Conservation (phyloP, 2,113 vertebrate species). For the Tyrannus savana region DNA sequence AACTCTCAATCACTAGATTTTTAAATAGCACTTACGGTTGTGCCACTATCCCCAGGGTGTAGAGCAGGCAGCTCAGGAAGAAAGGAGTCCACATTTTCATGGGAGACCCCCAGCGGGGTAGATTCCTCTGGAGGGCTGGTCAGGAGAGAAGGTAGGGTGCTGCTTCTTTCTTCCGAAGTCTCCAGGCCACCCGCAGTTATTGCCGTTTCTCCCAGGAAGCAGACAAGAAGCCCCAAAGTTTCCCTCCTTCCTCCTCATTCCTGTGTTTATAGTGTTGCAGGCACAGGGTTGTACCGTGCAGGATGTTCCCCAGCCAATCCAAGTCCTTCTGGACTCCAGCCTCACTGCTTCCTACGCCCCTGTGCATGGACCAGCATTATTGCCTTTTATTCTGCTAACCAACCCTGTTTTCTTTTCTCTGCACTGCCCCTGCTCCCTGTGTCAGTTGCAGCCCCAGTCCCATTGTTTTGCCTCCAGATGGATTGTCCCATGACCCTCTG, state of each 20-base stretch:
- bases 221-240: background rate
- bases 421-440: background rate
- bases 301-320: conserved; percentile 35
- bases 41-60: background rate
- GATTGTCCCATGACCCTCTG: background rate
- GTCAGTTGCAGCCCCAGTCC: background rate
- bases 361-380: background rate
- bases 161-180: background rate
- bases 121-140: background rate
- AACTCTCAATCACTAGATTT: background rate
- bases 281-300: background rate
- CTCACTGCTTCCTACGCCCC: background rate
- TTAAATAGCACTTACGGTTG: conserved; percentile 38
- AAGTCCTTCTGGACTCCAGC: conserved; percentile 26
- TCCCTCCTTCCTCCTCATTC: background rate
- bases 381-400: background rate
- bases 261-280: conserved; percentile 26
- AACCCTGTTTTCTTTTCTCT: background rate
- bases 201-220: background rate
- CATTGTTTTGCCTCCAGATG: conserved; percentile 20
- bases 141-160: background rate
- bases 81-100: conserved; percentile 23
- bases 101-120: background rate
- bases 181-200: background rate
- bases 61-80: conserved; percentile 29